Percentiles rank a stretch among this genome's conserved stretches.
These are phyloP conservation scores for Callaeas wilsoni DNA, from an alignment of 2,113 vertebrate genomes.

Conservation along the genomic window DNA sequence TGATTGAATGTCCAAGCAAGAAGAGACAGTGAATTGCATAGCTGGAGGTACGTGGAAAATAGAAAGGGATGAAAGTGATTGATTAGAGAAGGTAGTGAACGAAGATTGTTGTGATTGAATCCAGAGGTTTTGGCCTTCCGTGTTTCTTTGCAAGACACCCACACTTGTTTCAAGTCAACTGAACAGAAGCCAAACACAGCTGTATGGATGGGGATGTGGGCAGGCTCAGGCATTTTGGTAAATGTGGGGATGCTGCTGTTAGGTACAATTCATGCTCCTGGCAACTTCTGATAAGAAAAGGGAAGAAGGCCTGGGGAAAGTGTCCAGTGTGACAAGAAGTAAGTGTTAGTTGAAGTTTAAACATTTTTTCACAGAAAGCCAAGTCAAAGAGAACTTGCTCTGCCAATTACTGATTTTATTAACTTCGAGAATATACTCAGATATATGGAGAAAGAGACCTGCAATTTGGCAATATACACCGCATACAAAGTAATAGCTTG, in stretches of 20 bases:
- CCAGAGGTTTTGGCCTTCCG: not conserved
- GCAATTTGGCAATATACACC: conserved; percentile 52
- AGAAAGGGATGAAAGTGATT: not conserved
- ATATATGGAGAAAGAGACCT: not conserved
- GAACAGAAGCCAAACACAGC: not conserved
- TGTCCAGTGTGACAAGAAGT: not conserved
- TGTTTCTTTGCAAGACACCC: not conserved
- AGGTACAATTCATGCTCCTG: not conserved
- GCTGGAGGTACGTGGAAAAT: not conserved
- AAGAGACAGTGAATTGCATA: not conserved
- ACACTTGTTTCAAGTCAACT: not conserved
- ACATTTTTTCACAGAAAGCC: not conserved
- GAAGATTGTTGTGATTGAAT: not conserved
- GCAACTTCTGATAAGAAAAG: not conserved
- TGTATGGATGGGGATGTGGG: not conserved
- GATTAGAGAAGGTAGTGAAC: not conserved
- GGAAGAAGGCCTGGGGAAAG: not conserved
- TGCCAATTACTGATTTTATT: conserved; percentile 27
- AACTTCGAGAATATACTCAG: conserved; percentile 13
- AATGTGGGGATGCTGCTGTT: not conserved
- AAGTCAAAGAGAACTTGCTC: not conserved
- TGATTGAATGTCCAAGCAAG: not conserved
- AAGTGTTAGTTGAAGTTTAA: not conserved
- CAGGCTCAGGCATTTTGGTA: not conserved
- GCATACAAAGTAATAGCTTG: conserved; percentile 52